These are phyloP conservation scores for Anticlea derivata DNA, from an alignment of 2,888 invertebrate species.

Conservation along the genomic window DNA sequence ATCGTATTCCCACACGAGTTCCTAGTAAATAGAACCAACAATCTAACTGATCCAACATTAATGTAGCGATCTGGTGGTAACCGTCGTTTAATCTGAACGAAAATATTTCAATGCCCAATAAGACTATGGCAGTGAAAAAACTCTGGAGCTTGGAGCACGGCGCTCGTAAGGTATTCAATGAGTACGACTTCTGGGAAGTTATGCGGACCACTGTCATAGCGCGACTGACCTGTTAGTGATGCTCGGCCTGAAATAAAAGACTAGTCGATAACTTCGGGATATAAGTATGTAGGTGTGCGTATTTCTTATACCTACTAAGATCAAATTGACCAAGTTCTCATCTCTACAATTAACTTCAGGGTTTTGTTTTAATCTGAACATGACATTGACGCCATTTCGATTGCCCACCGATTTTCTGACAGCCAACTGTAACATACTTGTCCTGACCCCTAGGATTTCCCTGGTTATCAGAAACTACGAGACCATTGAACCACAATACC, in stretches of 20 bases:
- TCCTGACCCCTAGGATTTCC: too few relatives aligned
- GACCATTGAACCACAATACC: too few relatives aligned
- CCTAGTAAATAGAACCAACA: constrained; percentile 52
- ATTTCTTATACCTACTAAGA: too few relatives aligned
- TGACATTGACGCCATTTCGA: too few relatives aligned
- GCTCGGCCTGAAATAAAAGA: constrained; percentile 40
- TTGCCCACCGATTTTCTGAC: too few relatives aligned
- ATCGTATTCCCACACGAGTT: constrained; percentile 58
- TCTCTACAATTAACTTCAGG: too few relatives aligned
- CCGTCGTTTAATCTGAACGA: constrained; percentile 81
- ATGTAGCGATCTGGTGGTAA: constrained; percentile 73
- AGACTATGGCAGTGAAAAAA: constrained; percentile 76
- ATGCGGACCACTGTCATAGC: constrained; percentile 79
- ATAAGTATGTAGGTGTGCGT: too few relatives aligned
- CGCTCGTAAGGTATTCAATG: constrained; percentile 77
- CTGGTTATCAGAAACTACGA: too few relatives aligned
- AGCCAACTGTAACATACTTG: too few relatives aligned
- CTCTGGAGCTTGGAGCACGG: constrained; percentile 50
- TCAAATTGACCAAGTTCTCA: too few relatives aligned
- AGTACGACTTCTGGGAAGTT: constrained; percentile 79
- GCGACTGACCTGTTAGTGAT: constrained; percentile 62
- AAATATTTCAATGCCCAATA: constrained; percentile 82
- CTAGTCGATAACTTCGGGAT: constrained; percentile 32
- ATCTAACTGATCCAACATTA: constrained; percentile 77
- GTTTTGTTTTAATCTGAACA: too few relatives aligned